These are phyloP conservation scores for Anagrus nilaparvatae DNA, from an alignment of 1,140 invertebrate species.

Conservation along the genomic window DNA sequence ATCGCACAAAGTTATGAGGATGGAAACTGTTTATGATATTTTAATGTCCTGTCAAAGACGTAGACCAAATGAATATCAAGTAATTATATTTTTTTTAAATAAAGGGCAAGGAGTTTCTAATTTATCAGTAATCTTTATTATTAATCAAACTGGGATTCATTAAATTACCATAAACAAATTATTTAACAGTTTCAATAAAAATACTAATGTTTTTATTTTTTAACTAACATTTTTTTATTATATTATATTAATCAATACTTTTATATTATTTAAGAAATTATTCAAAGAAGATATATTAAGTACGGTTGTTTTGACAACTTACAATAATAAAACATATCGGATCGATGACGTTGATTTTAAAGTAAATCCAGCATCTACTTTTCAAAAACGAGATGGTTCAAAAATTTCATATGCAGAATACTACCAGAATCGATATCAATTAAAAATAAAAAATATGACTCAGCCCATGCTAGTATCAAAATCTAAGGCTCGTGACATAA, in stretches of 20 bases:
- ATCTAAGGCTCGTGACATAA: conserved; percentile 49
- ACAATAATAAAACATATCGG: conserved; percentile 66
- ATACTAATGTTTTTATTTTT: conserved; percentile 1
- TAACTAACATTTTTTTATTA: conserved; percentile 1
- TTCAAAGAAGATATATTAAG: conserved; percentile 44
- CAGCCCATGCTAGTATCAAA: conserved; percentile 57
- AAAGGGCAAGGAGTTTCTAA: too few relatives aligned
- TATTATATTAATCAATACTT: conserved; percentile 3
- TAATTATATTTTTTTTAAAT: too few relatives aligned
- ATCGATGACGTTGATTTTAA: conserved; percentile 77
- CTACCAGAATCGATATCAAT: conserved; percentile 61
- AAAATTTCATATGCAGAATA: conserved; percentile 65
- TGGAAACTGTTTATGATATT: conserved; percentile 47
- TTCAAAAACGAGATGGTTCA: conserved; percentile 49
- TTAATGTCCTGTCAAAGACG: conserved; percentile 25
- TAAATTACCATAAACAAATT: too few relatives aligned
- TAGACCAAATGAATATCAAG: conserved; percentile 6
- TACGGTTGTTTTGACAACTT: conserved; percentile 51
- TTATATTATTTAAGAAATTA: conserved; percentile 25
- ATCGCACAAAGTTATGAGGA: conserved; percentile 62
- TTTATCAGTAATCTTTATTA: background rate
- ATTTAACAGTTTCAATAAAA: too few relatives aligned
- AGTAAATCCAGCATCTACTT: conserved; percentile 55
- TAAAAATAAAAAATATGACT: conserved; percentile 42
- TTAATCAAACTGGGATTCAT: too few relatives aligned